phyloP scores from a whole-genome alignment of 2,113 vertebrate genomes.

The Odontesthes bonariensis region DNA sequence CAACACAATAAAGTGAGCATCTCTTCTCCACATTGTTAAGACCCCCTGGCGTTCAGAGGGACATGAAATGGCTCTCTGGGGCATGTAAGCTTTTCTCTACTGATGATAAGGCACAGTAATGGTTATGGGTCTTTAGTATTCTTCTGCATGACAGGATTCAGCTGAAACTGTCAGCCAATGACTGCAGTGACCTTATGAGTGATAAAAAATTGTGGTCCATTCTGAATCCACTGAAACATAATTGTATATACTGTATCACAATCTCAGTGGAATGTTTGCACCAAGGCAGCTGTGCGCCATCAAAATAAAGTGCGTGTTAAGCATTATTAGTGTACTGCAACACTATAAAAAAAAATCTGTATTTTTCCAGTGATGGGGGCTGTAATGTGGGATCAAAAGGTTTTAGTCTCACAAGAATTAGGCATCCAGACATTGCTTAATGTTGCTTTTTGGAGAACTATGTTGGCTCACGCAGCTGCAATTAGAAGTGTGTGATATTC shows the following conservation, averaged over 20 bases:
- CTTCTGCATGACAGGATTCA: slow-evolving; percentile 20
- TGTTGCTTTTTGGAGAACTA: slow-evolving; percentile 11
- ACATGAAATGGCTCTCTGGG: slow-evolving; percentile 63
- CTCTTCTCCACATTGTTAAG: slow-evolving; percentile 44
- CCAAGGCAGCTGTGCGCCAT: not conserved
- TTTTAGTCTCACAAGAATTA: slow-evolving; percentile 11
- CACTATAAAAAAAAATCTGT: not conserved
- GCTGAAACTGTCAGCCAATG: slow-evolving; percentile 41
- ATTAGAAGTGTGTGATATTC: slow-evolving; percentile 55
- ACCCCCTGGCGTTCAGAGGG: slow-evolving; percentile 47
- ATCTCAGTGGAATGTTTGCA: slow-evolving; percentile 14
- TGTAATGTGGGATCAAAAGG: slow-evolving; percentile 29
- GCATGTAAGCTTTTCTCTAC: slow-evolving; percentile 51
- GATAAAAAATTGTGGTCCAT: slow-evolving; percentile 10
- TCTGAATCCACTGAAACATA: slow-evolving; percentile 9
- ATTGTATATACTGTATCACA: slow-evolving; percentile 13
- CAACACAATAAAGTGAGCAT: slow-evolving; percentile 76
- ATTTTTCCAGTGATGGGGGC: not conserved
- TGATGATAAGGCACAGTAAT: slow-evolving; percentile 48
- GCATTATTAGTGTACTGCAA: not conserved
- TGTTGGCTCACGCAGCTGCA: not conserved
- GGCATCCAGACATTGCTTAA: slow-evolving; percentile 6
- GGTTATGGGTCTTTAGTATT: slow-evolving; percentile 36
- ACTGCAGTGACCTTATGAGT: slow-evolving; percentile 42
- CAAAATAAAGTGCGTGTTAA: slow-evolving; percentile 16